phyloP scores from a whole-genome alignment of 2,113 vertebrate genomes.

The Neolamprologus tretocephalus region DNA sequence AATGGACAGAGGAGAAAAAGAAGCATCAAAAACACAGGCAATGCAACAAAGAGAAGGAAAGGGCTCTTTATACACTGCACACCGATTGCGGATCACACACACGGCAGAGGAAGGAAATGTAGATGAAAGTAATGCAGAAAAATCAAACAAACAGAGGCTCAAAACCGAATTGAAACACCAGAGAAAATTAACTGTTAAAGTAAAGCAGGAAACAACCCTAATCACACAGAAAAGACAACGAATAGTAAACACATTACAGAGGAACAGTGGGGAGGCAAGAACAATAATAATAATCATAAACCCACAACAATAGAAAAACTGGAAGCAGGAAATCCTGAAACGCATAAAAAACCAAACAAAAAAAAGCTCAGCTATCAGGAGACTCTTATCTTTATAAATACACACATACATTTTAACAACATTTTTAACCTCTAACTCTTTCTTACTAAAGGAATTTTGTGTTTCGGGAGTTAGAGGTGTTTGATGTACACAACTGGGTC shows the following conservation, averaged over 20 bases:
- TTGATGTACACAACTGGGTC: background rate
- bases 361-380: background rate
- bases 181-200: background rate
- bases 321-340: background rate
- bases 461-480: background rate
- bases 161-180: background rate
- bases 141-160: background rate
- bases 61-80: background rate
- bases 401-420: background rate
- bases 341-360: background rate
- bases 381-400: background rate
- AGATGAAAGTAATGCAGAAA: background rate
- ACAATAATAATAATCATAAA: background rate
- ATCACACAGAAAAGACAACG: background rate
- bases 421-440: background rate
- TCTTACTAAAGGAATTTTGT: accelerated
- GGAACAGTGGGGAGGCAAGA: background rate
- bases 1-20: background rate
- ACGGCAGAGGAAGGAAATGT: background rate
- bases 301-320: background rate
- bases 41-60: background rate
- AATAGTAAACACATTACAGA: background rate
- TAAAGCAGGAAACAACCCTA: background rate
- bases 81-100: background rate
- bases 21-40: background rate